Evolutionary conservation across 2,797 vertebrate species (phyloP).

Genomic region (Steatocranus sp.): DNA sequence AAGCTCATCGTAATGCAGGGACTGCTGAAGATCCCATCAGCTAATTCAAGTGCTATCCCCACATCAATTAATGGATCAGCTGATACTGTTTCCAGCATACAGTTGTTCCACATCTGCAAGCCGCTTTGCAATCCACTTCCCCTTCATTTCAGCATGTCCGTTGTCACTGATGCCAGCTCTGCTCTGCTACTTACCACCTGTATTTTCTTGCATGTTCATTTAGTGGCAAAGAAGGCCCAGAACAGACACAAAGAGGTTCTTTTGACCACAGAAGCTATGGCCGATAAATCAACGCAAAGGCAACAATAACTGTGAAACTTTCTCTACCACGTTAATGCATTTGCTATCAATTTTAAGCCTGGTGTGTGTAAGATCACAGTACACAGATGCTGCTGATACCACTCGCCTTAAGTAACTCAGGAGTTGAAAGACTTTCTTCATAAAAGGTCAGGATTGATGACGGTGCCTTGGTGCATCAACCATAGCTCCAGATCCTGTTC

Average conservation of each 20-base stretch:
- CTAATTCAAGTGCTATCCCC: neutral
- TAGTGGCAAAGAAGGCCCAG: neutral
- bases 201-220: neutral
- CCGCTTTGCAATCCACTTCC: neutral
- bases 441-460: constrained; percentile 42
- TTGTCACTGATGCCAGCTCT: neutral
- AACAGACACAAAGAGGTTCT: neutral
- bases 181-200: neutral
- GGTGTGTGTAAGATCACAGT: neutral
- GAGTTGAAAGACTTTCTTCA: constrained; percentile 12
- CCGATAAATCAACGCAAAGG: neutral
- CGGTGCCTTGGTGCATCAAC: neutral
- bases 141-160: neutral
- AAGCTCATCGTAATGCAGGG: neutral
- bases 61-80: neutral
- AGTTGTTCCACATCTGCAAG: neutral
- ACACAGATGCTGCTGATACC: neutral
- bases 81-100: neutral
- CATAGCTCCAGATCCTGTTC: constrained; percentile 10
- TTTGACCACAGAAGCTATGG: rapidly evolving
- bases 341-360: neutral
- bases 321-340: neutral
- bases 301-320: neutral
- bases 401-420: constrained; percentile 18
- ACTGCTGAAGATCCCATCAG: neutral